Conservation (phyloP, 1,140 invertebrate genomes). For the Ditylenchus dipsaci region DNA sequence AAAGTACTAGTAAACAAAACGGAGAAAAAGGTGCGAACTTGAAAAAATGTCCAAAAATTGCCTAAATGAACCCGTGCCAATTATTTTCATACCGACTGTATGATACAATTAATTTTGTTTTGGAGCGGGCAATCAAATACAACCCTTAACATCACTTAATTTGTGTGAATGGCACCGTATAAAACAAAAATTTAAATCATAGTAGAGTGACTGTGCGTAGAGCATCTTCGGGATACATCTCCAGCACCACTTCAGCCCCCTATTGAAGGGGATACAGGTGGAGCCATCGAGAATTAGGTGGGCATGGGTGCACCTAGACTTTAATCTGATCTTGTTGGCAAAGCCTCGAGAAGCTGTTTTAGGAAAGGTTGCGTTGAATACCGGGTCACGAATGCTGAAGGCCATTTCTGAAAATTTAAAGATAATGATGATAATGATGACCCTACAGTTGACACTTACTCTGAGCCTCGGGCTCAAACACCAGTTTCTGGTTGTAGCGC, state of each 20-base stretch:
- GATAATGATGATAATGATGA: background rate
- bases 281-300: slow-evolving; percentile 92
- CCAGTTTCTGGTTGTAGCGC: slow-evolving; percentile 46
- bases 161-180: slow-evolving; percentile 7
- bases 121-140: background rate
- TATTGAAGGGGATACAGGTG: slow-evolving; percentile 86
- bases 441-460: slow-evolving; percentile 21
- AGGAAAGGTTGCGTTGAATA: slow-evolving; percentile 63
- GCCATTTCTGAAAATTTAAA: slow-evolving; percentile 65
- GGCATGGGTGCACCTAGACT: slow-evolving; percentile 87
- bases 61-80: too few species aligned
- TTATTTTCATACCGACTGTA: background rate
- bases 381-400: slow-evolving; percentile 86
- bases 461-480: slow-evolving; percentile 46
- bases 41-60: too few species aligned
- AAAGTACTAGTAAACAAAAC: too few species aligned
- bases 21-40: too few species aligned
- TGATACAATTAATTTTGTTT: background rate
- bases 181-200: background rate
- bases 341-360: slow-evolving; percentile 61
- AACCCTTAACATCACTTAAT: background rate
- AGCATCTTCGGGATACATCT: slow-evolving; percentile 78
- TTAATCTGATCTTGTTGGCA: slow-evolving; percentile 66
- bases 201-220: slow-evolving; percentile 67
- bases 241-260: slow-evolving; percentile 80